Base-by-base conservation (phyloP, 2,797 vertebrate species). In the Parauchenoglanis punctatus region DNA sequence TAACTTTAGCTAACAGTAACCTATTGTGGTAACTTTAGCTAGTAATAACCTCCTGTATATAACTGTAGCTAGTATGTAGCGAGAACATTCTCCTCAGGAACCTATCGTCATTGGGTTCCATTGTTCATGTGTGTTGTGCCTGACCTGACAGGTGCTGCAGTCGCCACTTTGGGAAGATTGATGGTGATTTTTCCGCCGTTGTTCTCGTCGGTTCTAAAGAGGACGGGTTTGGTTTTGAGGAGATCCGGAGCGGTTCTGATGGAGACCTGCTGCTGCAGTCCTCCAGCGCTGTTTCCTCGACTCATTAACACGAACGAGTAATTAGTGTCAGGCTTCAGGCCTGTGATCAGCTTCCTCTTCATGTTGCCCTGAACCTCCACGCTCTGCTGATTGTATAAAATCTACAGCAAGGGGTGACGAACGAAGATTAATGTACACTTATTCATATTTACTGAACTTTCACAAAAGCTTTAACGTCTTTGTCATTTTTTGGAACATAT, bases 291-390 rank as follows among this genome's bases (percentile, higher is more conserved):
- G 93, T 96, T 98, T 58, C 97, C 98, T 0, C 97, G 96, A 87
- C 97, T 97, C 97, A 97, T 99, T 8, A 99, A 94, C 80, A 98
- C 97, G 1, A 99, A 99, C 1, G 98, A 99, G 92, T 99, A 99
- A 78, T 99, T 96, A 0, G 98, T 99, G 91, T 98, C 97, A 0
- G 98, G 97, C 93, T 97, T 96, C 75, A 99, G 95, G 80, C 96
- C 95, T 46, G 95, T 96, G 88, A 99, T 99, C 90, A 99, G 94
- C 91, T 97, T 99, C 92, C 95, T 96, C 96, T 96, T 97, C 0
- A 96, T 95, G 92, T 96, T 93, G 20, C 97, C 97, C 0, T 96
- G 96, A 56, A 99, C 97, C 93, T 99, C 98, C 91, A 99, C 97
- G 0, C 97, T 97, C 95, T 98, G 97, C 91, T 98, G 97, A 77